Evolutionary conservation across 53 echinoderm and acorn worm species (phyloP), one percentile per base, ranked within the genome.

Genomic region (Holothuria leucospilota): DNA sequence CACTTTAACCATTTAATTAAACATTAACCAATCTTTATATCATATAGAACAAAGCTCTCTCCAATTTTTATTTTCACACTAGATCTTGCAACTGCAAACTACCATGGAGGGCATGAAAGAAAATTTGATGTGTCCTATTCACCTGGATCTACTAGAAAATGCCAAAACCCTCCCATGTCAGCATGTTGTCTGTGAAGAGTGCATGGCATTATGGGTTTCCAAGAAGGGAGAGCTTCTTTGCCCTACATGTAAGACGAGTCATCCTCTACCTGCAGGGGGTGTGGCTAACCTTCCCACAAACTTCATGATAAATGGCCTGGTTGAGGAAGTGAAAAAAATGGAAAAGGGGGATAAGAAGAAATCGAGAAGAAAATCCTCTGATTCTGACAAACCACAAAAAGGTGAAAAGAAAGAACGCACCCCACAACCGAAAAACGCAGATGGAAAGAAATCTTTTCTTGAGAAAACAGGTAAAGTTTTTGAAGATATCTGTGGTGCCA

Each of bases 181-280:
- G 29, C 84, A 83, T 46, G 68, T 66, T 67, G 68, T 83, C 52
- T 83, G 84, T 67, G 84, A 83, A 83, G 84, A 67, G 29, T 83
- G 84, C 84, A 64, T 83, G 20, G 68, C 63, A 49, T 26, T 66
- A 23, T 83, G 84, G 84, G 84, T 83, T 21, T 42, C 68, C 6
- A 64, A 83, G 29, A 83, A 83, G 29, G 84, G 84, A 34, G 65
- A 64, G 21, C 68, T 83, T 12, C 40, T 83, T 24, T 83, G 84
- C 64, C 84, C 84, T 0, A 66, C 68, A 5, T 83, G 84, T 25
- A 83, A 83, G 51, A 64, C 41, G 4, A 66, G 66, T 20, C 68
- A 64, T 26, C 13, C 40, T 63, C 68, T 83, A 0, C 84, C 84
- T 2, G 84, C 84, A 9, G 84, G 84, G 16, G 84, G 84, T n/a